Evolutionary conservation across 2,888 invertebrate genomes (phyloP).

Genomic region (Timandra comae): DNA sequence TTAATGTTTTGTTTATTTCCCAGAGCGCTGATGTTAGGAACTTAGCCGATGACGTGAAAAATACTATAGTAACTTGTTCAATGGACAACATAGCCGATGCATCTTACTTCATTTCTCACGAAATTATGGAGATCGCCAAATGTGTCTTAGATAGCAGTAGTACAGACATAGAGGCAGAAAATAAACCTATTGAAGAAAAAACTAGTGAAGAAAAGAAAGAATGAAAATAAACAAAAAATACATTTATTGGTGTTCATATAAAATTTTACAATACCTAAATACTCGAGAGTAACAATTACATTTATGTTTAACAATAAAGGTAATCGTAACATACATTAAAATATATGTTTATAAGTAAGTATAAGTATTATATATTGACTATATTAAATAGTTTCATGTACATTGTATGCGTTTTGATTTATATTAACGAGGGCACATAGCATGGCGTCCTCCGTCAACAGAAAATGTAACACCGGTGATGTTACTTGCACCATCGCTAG

Average conservation of each 20-base stretch:
- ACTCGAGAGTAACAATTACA: no score
- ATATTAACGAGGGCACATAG: conserved; percentile 86
- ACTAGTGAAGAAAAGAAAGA: neutral
- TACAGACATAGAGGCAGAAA: conserved; percentile 4
- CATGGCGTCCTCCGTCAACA: conserved; percentile 92
- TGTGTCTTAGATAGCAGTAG: conserved; percentile 28
- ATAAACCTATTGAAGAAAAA: neutral
- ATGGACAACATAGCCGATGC: conserved; percentile 36
- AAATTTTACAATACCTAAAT: no score
- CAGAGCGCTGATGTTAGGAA: conserved; percentile 31
- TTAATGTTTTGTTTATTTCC: conserved; percentile 17
- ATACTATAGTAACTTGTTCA: conserved; percentile 31
- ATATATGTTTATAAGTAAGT: no score
- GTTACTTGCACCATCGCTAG: conserved; percentile 87
- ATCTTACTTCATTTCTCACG: conserved; percentile 26
- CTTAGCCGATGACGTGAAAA: conserved; percentile 31
- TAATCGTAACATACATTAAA: no score
- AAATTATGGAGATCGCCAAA: conserved; percentile 28
- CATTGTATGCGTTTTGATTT: no score
- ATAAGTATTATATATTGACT: no score
- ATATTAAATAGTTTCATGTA: no score
- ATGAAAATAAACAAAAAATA: neutral
- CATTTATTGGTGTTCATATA: no score
- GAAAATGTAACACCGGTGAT: conserved; percentile 89
- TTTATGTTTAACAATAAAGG: no score